These are phyloP conservation scores for Nymphalis io DNA, from an alignment of 1,140 invertebrate species.

Conservation along the genomic window DNA sequence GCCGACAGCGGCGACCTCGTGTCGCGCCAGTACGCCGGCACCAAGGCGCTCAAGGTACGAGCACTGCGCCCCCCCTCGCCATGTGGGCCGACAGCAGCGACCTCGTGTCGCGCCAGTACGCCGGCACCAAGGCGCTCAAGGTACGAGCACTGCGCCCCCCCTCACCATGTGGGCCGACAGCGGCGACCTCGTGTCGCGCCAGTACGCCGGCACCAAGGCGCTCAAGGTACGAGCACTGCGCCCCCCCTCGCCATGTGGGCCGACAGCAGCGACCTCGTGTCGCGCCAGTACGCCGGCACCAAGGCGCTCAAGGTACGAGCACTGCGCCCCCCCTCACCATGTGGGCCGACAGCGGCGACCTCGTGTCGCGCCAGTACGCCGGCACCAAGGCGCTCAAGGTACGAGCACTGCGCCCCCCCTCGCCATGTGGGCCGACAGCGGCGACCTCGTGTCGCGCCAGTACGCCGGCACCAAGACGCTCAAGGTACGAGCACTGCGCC, in stretches of 20 bases:
- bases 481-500: constrained; percentile 87
- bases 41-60: constrained; percentile 97
- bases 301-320: constrained; percentile 94
- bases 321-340: constrained; percentile 87
- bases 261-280: constrained; percentile 97
- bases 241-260: constrained; percentile 95
- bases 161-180: constrained; percentile 97
- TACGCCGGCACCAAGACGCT: constrained; percentile 98
- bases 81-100: constrained; percentile 99
- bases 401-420: constrained; percentile 84
- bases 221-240: constrained; percentile 87
- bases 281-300: constrained; percentile 97
- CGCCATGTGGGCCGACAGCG: constrained; percentile 97
- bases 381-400: constrained; percentile 98
- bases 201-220: constrained; percentile 98
- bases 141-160: constrained; percentile 85
- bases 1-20: constrained; percentile 98
- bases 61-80: constrained; percentile 85
- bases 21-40: constrained; percentile 97
- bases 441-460: constrained; percentile 95
- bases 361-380: constrained; percentile 96
- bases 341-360: constrained; percentile 99
- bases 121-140: constrained; percentile 98
- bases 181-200: constrained; percentile 95
- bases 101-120: constrained; percentile 96